Conservation (phyloP, 2,888 invertebrate genomes). For the Drosophila nr. fundita region DNA sequence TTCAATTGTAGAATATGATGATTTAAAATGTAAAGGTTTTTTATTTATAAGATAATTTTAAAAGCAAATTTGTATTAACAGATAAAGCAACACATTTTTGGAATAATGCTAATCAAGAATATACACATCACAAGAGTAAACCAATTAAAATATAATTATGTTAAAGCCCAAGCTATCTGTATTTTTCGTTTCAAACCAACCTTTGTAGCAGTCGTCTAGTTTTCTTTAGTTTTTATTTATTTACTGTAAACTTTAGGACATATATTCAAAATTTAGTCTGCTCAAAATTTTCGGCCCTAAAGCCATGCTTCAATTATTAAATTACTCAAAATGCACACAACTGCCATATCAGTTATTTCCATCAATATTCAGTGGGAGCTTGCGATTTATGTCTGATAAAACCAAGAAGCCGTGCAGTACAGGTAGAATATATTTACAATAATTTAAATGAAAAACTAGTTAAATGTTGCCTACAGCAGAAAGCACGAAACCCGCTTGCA, state of each 20-base stretch:
- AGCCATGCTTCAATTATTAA: slow-evolving; percentile 42
- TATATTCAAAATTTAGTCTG: background rate
- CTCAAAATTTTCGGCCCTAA: background rate
- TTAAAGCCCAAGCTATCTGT: background rate
- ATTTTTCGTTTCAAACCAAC: background rate
- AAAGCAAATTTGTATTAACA: no score
- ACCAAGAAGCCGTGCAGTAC: background rate
- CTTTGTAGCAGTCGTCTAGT: background rate
- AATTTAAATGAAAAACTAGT: background rate
- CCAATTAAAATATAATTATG: background rate
- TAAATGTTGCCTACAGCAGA: background rate
- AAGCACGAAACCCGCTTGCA: background rate
- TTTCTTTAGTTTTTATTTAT: background rate
- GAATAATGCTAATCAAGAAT: no score
- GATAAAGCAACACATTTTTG: no score
- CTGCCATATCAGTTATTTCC: slow-evolving; percentile 1
- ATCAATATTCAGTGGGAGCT: background rate
- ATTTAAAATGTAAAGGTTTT: no score
- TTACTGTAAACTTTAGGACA: background rate
- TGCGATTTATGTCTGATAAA: slow-evolving; percentile 31
- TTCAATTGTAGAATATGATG: no score
- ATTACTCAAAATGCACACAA: slow-evolving; percentile 1
- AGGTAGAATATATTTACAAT: background rate
- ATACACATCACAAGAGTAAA: no score
- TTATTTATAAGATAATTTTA: no score